Evolutionary conservation across 1,140 invertebrate genomes (phyloP), one percentile per base, ranked within the genome.

Genomic region (Calliopsis andreniformis): DNA sequence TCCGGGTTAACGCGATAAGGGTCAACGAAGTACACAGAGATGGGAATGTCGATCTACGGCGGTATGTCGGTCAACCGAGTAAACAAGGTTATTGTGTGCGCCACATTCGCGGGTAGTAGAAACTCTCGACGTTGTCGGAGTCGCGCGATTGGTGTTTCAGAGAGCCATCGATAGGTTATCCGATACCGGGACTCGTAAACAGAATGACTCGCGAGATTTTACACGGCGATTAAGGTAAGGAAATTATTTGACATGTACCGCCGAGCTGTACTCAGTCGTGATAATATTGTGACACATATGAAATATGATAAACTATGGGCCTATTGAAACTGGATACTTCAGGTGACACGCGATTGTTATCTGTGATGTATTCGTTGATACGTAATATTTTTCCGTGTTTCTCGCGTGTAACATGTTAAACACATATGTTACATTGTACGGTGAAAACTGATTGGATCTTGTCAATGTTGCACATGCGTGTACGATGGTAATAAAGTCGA

Each of bases 31-130:
- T 25, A 14, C 30, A 51, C n/a, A 7, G 12, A 30, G 20, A 39
- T 55, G 51, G 14, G 47, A 67, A 53, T 67, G 49, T 67, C 25
- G 25, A 64, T 64, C 45, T 16, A 20, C 16, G 32, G 35, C 8
- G 43, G 68, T 59, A 70, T 59, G 30, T 64, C 49, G 49, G 45
- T 73, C 39, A 64, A 62, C 23, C 6, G n/a, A 39, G n/a, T 43
- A 72, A 39, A 64, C 30, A 53, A 42, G 47, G 35, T 71, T 71
- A 72, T 53, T 28, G 45, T 42, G n/a, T 8, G 10, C 23, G 43
- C 20, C 20, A 35, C 30, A 10, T 14, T 1, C 10, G 8, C 23
- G 18, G 43, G 61, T 35, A 51, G 49, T 53, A 16, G 23, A 43
- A n/a, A 59, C 56, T 39, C 32, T 14, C 32, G 32, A n/a, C 23